Evolutionary conservation across 2,888 invertebrate species (phyloP), one percentile per base, ranked within the genome.

Genomic region (Proisotoma minuta): DNA sequence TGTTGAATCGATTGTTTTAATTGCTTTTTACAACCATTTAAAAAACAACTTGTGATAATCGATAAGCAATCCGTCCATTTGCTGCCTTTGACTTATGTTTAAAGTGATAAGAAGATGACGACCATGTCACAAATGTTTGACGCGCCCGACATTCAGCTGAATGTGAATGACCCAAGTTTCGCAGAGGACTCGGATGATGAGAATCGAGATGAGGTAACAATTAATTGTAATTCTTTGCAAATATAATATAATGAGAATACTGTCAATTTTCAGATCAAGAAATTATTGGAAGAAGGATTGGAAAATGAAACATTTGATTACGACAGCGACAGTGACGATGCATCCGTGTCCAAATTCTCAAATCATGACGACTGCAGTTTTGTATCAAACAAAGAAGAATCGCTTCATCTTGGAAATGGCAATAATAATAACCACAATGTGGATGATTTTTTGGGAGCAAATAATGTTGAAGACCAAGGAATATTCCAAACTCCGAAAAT

Each of bases 261-360:
- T 10, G 2, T 20, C 15, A 22, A 5, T 22, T 4, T 49, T 20
- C 15, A 49, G 49, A 49, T 49, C 18, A 49, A 49, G 23, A 59
- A 69, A 28, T 57, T 59, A 5, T 40, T 69, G 8, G 60, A 61
- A 57, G 57, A 60, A 27, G 62, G 29, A 15, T 47, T 71, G 20
- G 54, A 57, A 8, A 62, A 70, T 18, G 70, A 62, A 47, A 66
- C 69, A 1, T 70, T 70, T 51, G 66, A 71, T 50, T 59, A 51
- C 18, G 68, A 61, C 4, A 61, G 62, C 57, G 65, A 63, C 18
- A 53, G 58, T 23, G 34, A 34, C 15, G 34, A 34, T 15, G 15
- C 34, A 15, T 51, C 52, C 15, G 65, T 43, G 18, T 60, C 61
- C 15, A 43, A 57, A 26, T 48, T 51, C 23, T 63, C 63, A 2